Conservation (phyloP, 53 echinoderm and acorn worm genomes). For the Henricia sp. region DNA sequence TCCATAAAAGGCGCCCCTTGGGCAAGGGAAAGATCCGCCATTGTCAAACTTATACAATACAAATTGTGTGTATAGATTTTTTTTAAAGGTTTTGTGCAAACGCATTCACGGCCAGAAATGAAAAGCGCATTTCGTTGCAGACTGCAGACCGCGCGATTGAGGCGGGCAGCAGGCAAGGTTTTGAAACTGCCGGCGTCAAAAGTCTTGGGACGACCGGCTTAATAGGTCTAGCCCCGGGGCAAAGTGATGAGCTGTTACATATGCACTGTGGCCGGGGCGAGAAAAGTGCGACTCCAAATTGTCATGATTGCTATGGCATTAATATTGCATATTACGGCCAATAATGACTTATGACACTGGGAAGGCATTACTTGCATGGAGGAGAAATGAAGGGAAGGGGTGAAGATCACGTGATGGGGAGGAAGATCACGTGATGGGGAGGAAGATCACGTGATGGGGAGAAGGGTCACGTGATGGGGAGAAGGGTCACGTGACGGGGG, state of each 20-base stretch:
- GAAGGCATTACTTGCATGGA: background rate
- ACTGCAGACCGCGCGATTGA: no score
- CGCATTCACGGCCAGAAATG: no score
- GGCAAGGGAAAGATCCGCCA: no score
- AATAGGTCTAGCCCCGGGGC: conserved; percentile 6
- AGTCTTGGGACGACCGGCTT: conserved; percentile 1
- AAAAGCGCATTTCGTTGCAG: no score
- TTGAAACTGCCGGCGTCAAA: background rate
- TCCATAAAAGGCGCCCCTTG: no score
- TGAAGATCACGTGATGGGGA: background rate
- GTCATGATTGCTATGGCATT: conserved; percentile 44
- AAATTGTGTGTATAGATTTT: no score
- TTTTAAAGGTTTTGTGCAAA: no score
- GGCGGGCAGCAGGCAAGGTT: no score
- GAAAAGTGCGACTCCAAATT: conserved; percentile 19
- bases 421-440: background rate
- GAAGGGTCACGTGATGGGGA: no score
- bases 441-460: background rate
- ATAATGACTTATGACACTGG: conserved; percentile 58
- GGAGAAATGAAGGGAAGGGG: background rate
- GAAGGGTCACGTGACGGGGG: no score
- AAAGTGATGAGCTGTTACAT: conserved; percentile 46
- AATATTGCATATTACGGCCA: conserved; percentile 54
- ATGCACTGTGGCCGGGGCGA: conserved; percentile 32
- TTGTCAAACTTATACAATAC: no score